These are phyloP conservation scores for Buceros bicornis DNA, from an alignment of 2,797 vertebrate genomes.

Conservation along the genomic window DNA sequence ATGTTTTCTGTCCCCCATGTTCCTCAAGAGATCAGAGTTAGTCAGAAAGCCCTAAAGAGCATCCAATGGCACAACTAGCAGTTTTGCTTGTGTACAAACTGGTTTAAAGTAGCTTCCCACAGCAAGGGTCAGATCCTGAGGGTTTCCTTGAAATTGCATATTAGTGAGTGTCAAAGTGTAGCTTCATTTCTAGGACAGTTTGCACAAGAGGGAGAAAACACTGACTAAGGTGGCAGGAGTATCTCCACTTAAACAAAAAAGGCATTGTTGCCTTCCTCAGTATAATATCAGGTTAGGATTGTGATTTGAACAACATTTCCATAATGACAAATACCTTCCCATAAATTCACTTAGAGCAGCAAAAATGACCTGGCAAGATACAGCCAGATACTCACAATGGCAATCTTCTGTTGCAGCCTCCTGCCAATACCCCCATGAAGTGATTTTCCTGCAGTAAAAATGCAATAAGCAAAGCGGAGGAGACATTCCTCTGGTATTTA, in stretches of 20 bases:
- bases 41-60: background rate
- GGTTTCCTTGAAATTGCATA: background rate
- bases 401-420: background rate
- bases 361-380: background rate
- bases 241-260: background rate
- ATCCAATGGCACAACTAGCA: background rate
- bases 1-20: background rate
- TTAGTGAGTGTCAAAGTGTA: background rate
- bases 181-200: background rate
- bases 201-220: background rate
- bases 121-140: background rate
- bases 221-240: background rate
- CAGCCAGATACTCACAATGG: background rate
- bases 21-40: background rate
- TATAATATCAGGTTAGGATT: background rate
- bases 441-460: background rate
- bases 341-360: background rate
- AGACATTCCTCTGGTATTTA: background rate
- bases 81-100: background rate
- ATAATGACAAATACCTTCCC: background rate
- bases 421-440: background rate
- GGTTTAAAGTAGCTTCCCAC: background rate
- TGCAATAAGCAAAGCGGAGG: background rate
- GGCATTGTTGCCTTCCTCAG: background rate
- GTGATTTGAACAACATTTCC: background rate